Conservation (phyloP, 2,797 vertebrate genomes). For the Gymnothorax reevesii region DNA sequence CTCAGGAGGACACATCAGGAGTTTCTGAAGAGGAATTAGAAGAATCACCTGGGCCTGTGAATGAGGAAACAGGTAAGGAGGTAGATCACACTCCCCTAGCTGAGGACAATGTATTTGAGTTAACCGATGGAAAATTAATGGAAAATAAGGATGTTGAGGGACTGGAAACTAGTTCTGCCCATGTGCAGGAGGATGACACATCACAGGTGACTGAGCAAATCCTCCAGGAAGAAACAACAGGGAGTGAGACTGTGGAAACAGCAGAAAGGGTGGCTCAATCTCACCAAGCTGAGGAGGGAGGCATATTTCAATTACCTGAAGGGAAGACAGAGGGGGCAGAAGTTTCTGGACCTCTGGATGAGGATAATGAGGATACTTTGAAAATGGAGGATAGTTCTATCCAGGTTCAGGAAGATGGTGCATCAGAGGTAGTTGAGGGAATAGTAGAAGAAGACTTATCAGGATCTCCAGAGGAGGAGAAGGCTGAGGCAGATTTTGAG, state of each 20-base stretch:
- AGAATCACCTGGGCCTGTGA: background rate
- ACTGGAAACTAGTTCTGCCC: constrained; percentile 7
- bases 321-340: background rate
- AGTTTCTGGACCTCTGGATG: background rate
- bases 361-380: constrained; percentile 2
- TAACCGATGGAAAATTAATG: background rate
- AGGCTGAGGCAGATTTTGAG: background rate
- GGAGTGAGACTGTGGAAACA: background rate
- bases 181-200: background rate
- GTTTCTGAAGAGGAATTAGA: constrained; percentile 1
- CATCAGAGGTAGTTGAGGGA: background rate
- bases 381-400: constrained; percentile 7
- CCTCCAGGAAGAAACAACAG: background rate
- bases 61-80: background rate
- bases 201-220: background rate
- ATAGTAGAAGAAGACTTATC: constrained; percentile 2
- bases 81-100: background rate
- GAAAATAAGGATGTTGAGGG: constrained; percentile 2
- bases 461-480: constrained; percentile 3
- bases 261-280: constrained; percentile 11
- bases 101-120: background rate
- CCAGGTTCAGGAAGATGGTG: background rate
- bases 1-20: background rate
- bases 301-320: background rate
- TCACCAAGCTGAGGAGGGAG: background rate